Conservation (phyloP, 2,888 invertebrate species). For the Cataglyphis altisquamis region DNA sequence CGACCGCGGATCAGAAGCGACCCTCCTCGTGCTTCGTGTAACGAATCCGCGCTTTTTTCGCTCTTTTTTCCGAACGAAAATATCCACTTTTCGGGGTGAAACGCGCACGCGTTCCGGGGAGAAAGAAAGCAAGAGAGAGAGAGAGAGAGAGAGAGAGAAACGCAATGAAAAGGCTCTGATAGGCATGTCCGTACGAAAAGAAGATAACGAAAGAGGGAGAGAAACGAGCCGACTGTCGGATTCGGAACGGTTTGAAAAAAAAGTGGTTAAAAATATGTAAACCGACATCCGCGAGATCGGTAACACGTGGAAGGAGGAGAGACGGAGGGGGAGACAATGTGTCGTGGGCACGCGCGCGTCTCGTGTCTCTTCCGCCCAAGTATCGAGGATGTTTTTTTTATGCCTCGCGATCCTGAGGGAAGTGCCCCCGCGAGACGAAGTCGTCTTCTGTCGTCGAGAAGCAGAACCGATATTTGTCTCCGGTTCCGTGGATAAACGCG, state of each 20-base stretch:
- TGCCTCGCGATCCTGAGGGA: conserved; percentile 46
- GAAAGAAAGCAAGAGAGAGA: background rate
- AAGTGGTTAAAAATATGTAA: conserved; percentile 82
- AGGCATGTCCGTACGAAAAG: conserved; percentile 48
- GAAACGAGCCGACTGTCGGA: conserved; percentile 35
- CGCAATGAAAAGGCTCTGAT: conserved; percentile 55
- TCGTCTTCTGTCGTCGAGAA: conserved; percentile 31
- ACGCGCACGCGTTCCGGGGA: conserved; percentile 50
- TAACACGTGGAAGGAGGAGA: conserved; percentile 73
- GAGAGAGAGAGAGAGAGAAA: background rate
- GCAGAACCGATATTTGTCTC: conserved; percentile 49
- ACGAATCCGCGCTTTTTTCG: conserved; percentile 84
- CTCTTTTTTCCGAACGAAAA: conserved; percentile 76
- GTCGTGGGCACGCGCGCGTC: conserved; percentile 70
- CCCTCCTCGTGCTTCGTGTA: conserved; percentile 76
- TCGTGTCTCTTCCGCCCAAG: conserved; percentile 48
- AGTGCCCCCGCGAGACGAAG: conserved; percentile 11
- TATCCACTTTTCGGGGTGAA: conserved; percentile 81
- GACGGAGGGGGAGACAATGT: conserved; percentile 74
- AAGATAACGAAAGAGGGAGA: conserved; percentile 42
- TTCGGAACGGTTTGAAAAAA: conserved; percentile 65
- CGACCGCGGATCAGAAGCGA: conserved; percentile 68
- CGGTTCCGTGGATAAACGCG: conserved; percentile 41
- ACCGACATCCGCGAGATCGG: conserved; percentile 72
- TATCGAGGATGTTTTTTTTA: conserved; percentile 69